A percentile compares a stretch with the other conserved stretches of the same genome.
These are phyloP conservation scores for Strigops habroptila DNA, from an alignment of 2,113 vertebrate species.

Conservation along the genomic window DNA sequence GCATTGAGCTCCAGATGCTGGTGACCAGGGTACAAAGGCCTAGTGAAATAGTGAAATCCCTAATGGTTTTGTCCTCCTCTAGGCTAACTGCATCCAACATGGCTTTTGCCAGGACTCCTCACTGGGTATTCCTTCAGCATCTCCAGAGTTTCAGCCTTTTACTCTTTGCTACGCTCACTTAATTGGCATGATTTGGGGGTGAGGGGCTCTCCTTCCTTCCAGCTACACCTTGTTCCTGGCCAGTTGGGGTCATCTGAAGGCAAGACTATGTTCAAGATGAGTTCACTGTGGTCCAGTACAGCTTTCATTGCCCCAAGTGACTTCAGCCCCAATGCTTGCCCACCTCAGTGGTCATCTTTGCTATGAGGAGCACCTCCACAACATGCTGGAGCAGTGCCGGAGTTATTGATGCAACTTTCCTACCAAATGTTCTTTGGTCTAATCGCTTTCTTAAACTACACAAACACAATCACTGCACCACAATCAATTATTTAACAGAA, in stretches of 20 bases:
- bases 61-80: background rate
- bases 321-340: background rate
- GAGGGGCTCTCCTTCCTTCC: background rate
- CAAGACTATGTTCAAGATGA: rapidly evolving
- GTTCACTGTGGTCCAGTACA: background rate
- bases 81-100: background rate
- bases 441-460: slow-evolving; percentile 79
- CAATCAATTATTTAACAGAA: slow-evolving; percentile 82
- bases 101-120: background rate
- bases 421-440: slow-evolving; percentile 66
- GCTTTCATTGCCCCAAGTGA: background rate
- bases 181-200: background rate
- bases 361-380: background rate
- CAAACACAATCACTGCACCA: slow-evolving; percentile 79
- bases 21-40: background rate
- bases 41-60: background rate
- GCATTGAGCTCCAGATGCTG: background rate
- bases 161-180: rapidly evolving
- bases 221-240: rapidly evolving
- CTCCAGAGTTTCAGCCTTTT: background rate
- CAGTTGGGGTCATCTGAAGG: background rate
- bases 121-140: background rate
- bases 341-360: background rate
- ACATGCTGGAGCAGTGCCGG: background rate
- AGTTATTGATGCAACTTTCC: slow-evolving; percentile 70